Percentiles rank a stretch among this genome's conserved stretches.
Evolutionary conservation across 2,113 vertebrate genomes (phyloP).

Genomic region (Gymnarchus niloticus): DNA sequence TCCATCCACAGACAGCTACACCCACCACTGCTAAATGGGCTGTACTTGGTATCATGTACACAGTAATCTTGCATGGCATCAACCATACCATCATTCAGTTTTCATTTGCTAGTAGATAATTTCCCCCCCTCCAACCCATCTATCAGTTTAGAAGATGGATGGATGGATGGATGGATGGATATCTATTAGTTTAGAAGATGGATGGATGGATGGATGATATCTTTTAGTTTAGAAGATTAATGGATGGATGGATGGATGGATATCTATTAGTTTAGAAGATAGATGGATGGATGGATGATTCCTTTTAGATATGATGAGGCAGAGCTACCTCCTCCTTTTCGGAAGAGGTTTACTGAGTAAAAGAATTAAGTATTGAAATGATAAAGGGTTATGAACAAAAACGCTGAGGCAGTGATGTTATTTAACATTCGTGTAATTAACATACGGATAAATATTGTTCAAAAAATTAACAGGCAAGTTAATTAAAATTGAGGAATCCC

Average conservation of each 20-base stretch:
- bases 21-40: neutral
- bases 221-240: too few relatives aligned
- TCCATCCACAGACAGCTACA: neutral
- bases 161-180: neutral
- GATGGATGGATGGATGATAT: too few relatives aligned
- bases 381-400: neutral
- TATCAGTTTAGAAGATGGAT: too few relatives aligned
- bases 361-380: neutral
- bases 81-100: neutral
- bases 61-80: neutral
- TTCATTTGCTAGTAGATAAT: neutral
- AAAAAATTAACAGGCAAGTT: neutral
- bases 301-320: too few relatives aligned
- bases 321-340: neutral
- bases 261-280: neutral
- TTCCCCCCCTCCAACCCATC: neutral
- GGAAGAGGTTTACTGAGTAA: neutral
- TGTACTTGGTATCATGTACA: neutral
- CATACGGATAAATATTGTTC: neutral
- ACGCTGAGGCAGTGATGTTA: neutral
- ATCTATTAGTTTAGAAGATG: neutral
- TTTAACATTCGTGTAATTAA: neutral
- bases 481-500: neutral
- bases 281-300: too few relatives aligned
- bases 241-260: neutral